Evolutionary conservation across 2,888 invertebrate genomes (phyloP).

Genomic region (Hirtodrosophila cameraria): DNA sequence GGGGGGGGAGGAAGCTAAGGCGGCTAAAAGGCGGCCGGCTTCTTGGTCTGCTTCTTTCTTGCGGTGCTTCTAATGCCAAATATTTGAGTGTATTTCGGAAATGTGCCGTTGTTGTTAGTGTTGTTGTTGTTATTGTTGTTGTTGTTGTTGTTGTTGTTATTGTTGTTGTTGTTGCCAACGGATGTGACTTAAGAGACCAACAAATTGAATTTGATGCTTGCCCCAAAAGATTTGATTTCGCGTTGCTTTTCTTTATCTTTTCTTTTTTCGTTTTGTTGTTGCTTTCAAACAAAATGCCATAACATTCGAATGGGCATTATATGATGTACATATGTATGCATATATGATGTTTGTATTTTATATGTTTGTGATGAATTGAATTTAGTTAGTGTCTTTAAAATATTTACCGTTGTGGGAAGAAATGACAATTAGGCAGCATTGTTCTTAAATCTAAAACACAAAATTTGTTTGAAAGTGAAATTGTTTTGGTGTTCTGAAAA

Average conservation of each 20-base stretch:
- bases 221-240: constrained; percentile 25
- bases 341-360: too few species aligned
- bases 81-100: constrained; percentile 38
- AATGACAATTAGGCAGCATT: constrained; percentile 12
- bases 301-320: constrained; percentile 17
- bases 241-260: neutral
- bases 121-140: constrained; percentile 19
- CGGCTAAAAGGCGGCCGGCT: constrained; percentile 4
- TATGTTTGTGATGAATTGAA: neutral
- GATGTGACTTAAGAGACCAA: constrained; percentile 42
- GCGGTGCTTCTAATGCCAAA: constrained; percentile 26
- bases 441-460: too few species aligned
- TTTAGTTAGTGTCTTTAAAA: constrained; percentile 26
- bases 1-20: too few species aligned
- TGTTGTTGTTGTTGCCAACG: constrained; percentile 36
- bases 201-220: constrained; percentile 41
- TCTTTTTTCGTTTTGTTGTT: constrained; percentile 2
- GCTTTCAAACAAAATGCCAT: constrained; percentile 14
- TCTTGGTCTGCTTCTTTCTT: constrained; percentile 17
- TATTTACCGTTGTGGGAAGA: constrained; percentile 14
- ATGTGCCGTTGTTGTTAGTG: constrained; percentile 46
- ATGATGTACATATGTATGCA: too few species aligned
- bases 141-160: constrained; percentile 43
- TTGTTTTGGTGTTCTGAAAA: too few species aligned
- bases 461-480: too few species aligned